These are phyloP conservation scores for Pygoscelis adeliae DNA, from an alignment of 2,113 vertebrate species.

Conservation along the genomic window DNA sequence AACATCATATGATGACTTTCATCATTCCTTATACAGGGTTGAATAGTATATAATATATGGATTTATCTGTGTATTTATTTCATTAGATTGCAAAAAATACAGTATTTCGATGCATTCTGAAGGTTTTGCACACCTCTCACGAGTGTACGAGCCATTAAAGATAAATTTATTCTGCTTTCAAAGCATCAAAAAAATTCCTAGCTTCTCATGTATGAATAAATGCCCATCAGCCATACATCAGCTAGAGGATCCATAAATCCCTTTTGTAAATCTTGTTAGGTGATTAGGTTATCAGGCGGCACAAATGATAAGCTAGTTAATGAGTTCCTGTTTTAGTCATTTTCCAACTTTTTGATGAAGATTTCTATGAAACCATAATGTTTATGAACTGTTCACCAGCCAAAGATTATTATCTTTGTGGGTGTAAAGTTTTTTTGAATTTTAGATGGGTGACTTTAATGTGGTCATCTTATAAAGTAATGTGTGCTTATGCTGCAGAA, in stretches of 20 bases:
- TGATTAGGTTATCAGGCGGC: conserved; percentile 24
- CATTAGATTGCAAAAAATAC: not conserved
- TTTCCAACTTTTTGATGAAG: not conserved
- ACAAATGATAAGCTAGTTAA: conserved; percentile 2
- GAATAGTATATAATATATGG: not conserved
- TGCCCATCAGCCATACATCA: not conserved
- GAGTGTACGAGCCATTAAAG: not conserved
- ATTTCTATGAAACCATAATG: not conserved
- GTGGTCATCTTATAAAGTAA: not conserved
- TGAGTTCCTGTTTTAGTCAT: conserved; percentile 15
- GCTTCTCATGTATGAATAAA: not conserved
- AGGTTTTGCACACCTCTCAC: not conserved
- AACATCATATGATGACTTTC: not conserved
- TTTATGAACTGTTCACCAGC: not conserved
- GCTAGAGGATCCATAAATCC: not conserved
- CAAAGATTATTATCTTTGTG: not conserved
- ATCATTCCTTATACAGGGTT: not conserved
- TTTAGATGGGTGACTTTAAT: not conserved
- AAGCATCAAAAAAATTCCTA: not conserved
- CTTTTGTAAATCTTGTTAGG: conserved; percentile 29
- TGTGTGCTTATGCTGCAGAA: not conserved
- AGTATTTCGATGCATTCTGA: not conserved
- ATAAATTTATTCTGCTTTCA: not conserved
- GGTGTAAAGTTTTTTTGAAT: not conserved
- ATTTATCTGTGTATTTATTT: not conserved